phyloP scores from a whole-genome alignment of 2,113 vertebrate genomes.

The Phrynosoma blainvillii region DNA sequence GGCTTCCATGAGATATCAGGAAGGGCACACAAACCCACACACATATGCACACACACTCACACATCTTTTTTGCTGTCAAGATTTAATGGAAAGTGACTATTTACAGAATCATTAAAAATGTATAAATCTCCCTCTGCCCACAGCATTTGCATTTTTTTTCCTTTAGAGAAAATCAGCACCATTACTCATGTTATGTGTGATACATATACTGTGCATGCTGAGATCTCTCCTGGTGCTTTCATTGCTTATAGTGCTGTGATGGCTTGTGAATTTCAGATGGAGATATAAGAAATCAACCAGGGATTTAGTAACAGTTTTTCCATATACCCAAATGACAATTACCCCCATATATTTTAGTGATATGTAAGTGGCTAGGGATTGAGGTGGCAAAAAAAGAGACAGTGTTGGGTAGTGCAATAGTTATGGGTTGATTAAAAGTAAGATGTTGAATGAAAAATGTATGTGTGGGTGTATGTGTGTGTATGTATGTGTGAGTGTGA shows the following conservation, averaged over 20 bases:
- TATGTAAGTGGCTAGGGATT: not conserved
- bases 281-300: not conserved
- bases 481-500: too few relatives aligned
- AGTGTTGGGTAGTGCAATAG: not conserved
- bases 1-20: not conserved
- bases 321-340: not conserved
- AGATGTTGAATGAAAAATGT: too few relatives aligned
- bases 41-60: not conserved
- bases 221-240: not conserved
- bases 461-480: too few relatives aligned
- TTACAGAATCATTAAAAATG: slow-evolving; percentile 8
- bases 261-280: not conserved
- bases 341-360: not conserved
- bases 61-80: not conserved
- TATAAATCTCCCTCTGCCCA: not conserved
- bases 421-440: not conserved
- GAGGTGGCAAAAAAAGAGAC: not conserved
- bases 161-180: not conserved
- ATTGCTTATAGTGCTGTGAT: not conserved
- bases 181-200: not conserved
- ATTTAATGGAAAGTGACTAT: not conserved
- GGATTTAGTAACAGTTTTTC: slow-evolving; percentile 2
- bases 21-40: not conserved
- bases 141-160: slow-evolving; percentile 1
- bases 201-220: not conserved